Conservation (phyloP, 2,113 vertebrate species). For the Limnothrissa miodon region DNA sequence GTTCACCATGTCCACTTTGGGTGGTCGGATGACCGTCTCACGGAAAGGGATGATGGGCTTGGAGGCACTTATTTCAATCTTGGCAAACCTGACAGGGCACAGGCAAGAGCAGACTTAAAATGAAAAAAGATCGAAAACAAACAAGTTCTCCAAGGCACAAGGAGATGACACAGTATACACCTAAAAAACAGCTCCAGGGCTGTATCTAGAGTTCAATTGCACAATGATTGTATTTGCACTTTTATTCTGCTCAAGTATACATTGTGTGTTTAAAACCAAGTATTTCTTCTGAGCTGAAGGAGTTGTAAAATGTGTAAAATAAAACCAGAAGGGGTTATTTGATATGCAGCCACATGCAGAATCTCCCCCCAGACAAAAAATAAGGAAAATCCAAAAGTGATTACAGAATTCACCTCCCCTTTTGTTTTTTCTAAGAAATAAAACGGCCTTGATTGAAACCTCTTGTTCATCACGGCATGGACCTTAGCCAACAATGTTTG, state of each 20-base stretch:
- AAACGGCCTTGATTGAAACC: constrained; percentile 11
- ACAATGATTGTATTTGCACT: neutral
- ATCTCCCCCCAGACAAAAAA: neutral
- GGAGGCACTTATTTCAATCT: constrained; percentile 88
- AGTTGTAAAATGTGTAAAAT: neutral
- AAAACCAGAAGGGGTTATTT: neutral
- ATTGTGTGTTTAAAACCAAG: neutral
- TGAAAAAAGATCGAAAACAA: neutral
- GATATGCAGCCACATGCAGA: neutral
- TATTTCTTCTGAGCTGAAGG: neutral
- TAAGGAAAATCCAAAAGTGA: neutral
- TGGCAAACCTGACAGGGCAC: constrained; percentile 82
- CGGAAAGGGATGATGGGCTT: constrained; percentile 94
- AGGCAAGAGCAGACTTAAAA: neutral
- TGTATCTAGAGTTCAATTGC: neutral
- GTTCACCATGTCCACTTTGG: constrained; percentile 98
- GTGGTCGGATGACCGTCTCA: constrained; percentile 91
- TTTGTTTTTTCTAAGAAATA: neutral
- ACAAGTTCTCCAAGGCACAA: neutral
- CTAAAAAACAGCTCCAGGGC: neutral
- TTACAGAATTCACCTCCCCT: neutral
- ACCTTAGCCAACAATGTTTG: neutral
- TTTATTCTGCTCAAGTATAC: neutral
- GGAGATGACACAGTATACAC: neutral
- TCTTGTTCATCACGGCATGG: constrained; percentile 2